Evolutionary conservation across 2,113 vertebrate genomes (phyloP).

Genomic region (Riparia riparia): DNA sequence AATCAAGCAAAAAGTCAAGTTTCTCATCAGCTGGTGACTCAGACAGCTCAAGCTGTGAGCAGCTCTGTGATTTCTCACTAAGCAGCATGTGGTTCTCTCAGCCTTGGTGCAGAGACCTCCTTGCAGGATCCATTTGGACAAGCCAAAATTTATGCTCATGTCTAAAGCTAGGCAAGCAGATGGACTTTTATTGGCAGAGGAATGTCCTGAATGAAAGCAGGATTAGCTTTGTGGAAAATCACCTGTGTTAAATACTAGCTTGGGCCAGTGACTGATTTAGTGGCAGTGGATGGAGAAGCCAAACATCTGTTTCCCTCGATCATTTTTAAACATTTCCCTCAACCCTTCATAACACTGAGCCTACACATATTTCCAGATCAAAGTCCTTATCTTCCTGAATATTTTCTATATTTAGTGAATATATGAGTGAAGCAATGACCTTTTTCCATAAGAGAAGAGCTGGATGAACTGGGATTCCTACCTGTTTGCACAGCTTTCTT

Average conservation of each 20-base stretch:
- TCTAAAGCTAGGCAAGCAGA: conserved; percentile 35
- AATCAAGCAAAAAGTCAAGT: conserved; percentile 18
- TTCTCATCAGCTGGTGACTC: conserved; percentile 53
- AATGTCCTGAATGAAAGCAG: conserved; percentile 38
- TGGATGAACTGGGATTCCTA: neutral
- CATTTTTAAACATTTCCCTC: conserved; percentile 36
- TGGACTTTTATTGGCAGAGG: conserved; percentile 41
- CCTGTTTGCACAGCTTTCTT: neutral
- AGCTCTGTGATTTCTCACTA: conserved; percentile 33
- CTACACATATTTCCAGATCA: conserved; percentile 50
- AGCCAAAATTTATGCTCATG: conserved; percentile 15
- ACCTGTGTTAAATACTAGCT: conserved; percentile 55
- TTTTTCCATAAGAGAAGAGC: neutral
- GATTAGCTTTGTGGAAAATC: conserved; percentile 63
- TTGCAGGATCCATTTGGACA: neutral
- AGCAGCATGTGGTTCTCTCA: conserved; percentile 26
- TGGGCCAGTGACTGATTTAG: conserved; percentile 50
- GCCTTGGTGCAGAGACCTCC: conserved; percentile 7
- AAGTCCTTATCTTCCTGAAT: conserved; percentile 20
- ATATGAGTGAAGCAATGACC: conserved; percentile 19
- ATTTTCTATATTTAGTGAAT: conserved; percentile 55
- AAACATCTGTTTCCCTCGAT: conserved; percentile 68
- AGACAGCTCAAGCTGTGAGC: conserved; percentile 32
- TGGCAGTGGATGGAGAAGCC: conserved; percentile 17
- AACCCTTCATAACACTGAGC: neutral